Conservation (phyloP, 2,113 vertebrate genomes). For the Aegypius monachus region DNA sequence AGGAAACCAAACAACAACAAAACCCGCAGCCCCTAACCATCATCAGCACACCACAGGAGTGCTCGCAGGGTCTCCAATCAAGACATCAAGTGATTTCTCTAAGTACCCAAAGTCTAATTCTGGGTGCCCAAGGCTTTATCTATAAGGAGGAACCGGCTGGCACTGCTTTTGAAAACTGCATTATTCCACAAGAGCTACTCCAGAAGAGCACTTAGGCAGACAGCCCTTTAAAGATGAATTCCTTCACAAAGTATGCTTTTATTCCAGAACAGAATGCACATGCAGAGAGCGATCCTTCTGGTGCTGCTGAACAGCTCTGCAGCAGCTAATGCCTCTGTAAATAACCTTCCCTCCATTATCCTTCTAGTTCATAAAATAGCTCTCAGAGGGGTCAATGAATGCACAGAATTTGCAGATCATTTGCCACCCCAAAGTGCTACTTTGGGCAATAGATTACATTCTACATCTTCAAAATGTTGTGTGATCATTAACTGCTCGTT, state of each 20-base stretch:
- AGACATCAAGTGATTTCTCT: background rate
- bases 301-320: background rate
- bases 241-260: background rate
- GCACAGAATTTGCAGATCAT: background rate
- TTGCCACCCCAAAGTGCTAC: background rate
- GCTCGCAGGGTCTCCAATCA: accelerated
- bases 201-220: slow-evolving; percentile 5
- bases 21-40: background rate
- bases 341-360: background rate
- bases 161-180: background rate
- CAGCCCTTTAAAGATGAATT: background rate
- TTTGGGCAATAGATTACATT: background rate
- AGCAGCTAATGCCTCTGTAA: background rate
- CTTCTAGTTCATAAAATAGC: background rate
- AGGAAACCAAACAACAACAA: background rate
- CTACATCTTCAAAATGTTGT: background rate
- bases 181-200: background rate
- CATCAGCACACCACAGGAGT: background rate
- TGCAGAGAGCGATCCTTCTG: background rate
- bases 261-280: background rate
- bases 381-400: background rate
- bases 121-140: background rate
- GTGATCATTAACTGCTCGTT: background rate
- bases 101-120: background rate
- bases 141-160: background rate